Evolutionary conservation across 1,140 invertebrate species (phyloP), one percentile per base, ranked within the genome.

Genomic region (Andrena cerasifolii): DNA sequence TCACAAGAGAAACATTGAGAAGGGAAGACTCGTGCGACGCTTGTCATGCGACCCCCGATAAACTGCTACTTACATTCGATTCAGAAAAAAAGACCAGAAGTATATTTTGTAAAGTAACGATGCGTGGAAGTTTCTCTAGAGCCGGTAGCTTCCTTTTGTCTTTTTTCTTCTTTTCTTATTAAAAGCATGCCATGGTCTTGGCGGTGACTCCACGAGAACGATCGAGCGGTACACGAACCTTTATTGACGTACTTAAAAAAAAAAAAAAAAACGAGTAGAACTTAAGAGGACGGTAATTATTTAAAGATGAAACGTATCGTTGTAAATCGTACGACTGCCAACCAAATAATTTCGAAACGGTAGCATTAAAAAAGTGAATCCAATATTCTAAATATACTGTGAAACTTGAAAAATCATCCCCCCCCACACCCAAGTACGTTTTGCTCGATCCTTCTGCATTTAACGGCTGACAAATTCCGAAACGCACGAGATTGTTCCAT

Each of bases 21-120:
- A 79, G 59, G 77, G 54, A 84, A 84, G 51, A 84, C 73, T 85
- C 82, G 82, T 76, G 65, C 49, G 56, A 68, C 45, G n/a, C 62
- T 76, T 43, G 36, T 72, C 61, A 66, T 58, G 73, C 18, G 33
- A 67, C 47, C 49, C 43, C 16, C 51, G n/a, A n/a, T n/a, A 82
- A 82, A 31, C 31, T 31, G 28, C 53, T 47, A 76, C 51, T 67
- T 56, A 1, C 43, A 67, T 54, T 74, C 24, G 45, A 6, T 56
- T 4, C 8, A 54, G 47, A 78, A 56, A 18, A 16, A 47, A 77
- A 63, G 12, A 4, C 2, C n/a, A 47, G 59, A 78, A 36, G 14
- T 12, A 61, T 40, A 63, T 82, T 79, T 74, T 47, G 4, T 68
- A 40, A 67, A 59, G 65, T 54, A 31, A 68, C 26, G 0, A 40